phyloP scores from a whole-genome alignment of 2,113 vertebrate species.

The Pteropus alecto region DNA sequence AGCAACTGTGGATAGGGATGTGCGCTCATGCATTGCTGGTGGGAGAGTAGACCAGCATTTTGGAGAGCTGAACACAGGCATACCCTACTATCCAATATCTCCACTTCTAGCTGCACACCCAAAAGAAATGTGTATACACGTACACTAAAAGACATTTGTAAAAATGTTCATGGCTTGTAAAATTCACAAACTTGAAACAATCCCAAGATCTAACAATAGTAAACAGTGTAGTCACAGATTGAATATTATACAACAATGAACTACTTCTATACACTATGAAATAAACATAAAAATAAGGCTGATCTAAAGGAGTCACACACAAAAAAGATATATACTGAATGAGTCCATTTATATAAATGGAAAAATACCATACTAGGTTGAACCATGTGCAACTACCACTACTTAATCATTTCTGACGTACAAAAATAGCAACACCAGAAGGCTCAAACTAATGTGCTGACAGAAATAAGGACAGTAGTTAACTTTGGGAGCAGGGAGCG shows the following conservation, averaged over 20 bases:
- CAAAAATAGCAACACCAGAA: not conserved
- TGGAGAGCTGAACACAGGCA: not conserved
- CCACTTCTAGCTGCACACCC: not conserved
- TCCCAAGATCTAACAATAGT: not conserved
- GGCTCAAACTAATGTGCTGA: not conserved
- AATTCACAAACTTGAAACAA: not conserved
- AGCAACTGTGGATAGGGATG: not conserved
- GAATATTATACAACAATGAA: not conserved
- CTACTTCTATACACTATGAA: not conserved
- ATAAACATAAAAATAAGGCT: constrained; percentile 7
- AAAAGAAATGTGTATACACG: not conserved
- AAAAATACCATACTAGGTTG: not conserved
- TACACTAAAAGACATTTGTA: not conserved
- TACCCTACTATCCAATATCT: not conserved
- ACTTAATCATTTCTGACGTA: not conserved
- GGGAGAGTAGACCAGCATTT: not conserved
- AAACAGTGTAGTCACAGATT: not conserved
- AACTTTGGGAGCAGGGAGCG: not conserved
- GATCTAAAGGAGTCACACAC: not conserved
- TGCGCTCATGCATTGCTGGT: not conserved
- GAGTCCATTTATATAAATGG: not conserved
- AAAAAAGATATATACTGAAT: not conserved
- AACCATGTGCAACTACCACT: not conserved
- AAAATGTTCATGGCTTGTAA: not conserved
- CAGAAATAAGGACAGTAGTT: not conserved